Percentiles rank a stretch among this genome's conserved stretches.
Evolutionary conservation across 2,797 vertebrate genomes (phyloP).

Genomic region (Gobio occitaniae): DNA sequence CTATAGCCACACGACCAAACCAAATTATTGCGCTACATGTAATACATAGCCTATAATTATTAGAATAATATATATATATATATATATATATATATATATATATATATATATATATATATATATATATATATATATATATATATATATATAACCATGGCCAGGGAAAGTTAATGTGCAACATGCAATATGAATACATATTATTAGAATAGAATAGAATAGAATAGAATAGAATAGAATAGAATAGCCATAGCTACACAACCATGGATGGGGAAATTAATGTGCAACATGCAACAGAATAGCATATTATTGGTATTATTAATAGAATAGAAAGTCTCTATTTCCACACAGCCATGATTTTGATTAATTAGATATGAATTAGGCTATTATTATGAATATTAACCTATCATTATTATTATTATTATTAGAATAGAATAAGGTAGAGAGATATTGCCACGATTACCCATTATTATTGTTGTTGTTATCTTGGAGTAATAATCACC

Average conservation of each 20-base stretch:
- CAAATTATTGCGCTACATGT: background rate
- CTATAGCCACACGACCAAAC: background rate
- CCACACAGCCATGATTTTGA: background rate
- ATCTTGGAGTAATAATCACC: background rate
- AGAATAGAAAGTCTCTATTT: background rate
- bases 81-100: background rate
- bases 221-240: slow-evolving; percentile 5
- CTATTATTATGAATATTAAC: background rate
- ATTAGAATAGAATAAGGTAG: background rate
- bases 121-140: no score
- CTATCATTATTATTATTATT: background rate
- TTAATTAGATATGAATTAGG: background rate
- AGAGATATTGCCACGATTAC: background rate
- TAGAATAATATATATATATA: background rate
- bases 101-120: background rate
- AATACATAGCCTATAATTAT: background rate
- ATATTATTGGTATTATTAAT: background rate
- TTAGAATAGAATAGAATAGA: background rate
- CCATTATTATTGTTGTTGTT: background rate
- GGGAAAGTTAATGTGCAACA: background rate
- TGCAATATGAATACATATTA: background rate
- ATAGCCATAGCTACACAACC: background rate
- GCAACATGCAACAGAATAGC: background rate
- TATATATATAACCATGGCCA: no score
- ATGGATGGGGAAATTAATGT: background rate